Conservation (phyloP, 2,888 invertebrate genomes). For the Norana najaformis region DNA sequence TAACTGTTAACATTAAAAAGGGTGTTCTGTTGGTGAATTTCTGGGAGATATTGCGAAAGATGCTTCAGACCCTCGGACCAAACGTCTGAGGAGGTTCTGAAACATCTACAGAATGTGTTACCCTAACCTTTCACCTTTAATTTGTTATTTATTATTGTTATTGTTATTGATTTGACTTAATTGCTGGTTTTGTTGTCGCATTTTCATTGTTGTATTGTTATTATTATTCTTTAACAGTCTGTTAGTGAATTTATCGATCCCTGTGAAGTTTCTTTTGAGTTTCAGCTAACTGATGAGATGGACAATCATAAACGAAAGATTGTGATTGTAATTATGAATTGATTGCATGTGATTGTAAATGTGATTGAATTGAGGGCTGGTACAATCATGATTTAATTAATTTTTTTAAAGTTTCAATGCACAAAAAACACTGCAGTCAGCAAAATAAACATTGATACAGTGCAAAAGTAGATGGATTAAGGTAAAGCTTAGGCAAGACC, state of each 20-base stretch:
- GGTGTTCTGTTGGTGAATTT: background rate
- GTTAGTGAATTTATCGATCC: background rate
- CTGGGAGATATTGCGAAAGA: background rate
- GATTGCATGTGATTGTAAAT: too few species aligned
- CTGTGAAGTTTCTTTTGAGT: background rate
- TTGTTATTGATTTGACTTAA: background rate
- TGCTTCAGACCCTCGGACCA: background rate
- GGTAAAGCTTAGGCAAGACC: too few species aligned
- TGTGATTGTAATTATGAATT: too few species aligned
- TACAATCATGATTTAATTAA: background rate
- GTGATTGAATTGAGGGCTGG: background rate
- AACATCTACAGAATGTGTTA: background rate
- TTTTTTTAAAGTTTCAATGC: too few species aligned
- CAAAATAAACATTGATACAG: too few species aligned
- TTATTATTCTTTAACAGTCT: background rate
- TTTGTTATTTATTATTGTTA: background rate
- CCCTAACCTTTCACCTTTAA: background rate
- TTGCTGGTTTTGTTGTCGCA: too few species aligned
- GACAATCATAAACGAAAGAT: too few species aligned
- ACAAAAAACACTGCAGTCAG: too few species aligned
- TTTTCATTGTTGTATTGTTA: background rate
- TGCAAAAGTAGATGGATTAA: too few species aligned
- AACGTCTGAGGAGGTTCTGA: background rate
- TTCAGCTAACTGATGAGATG: too few species aligned
- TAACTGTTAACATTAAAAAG: background rate